These are phyloP conservation scores for Cossypha caffra DNA, from an alignment of 2,797 vertebrate genomes.

Conservation along the genomic window DNA sequence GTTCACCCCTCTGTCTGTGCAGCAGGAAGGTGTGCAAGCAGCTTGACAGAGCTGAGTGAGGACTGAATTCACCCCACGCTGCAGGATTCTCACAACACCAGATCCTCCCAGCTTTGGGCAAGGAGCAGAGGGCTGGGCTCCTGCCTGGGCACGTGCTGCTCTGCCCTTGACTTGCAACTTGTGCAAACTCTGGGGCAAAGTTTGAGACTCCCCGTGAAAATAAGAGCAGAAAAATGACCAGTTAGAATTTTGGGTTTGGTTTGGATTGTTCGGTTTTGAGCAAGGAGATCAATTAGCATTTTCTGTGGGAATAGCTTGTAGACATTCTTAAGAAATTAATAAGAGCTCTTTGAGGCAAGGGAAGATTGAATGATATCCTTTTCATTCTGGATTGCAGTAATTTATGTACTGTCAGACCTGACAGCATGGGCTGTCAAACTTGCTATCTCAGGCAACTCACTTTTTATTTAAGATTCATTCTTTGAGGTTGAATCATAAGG, in stretches of 20 bases:
- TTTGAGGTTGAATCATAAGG: not conserved
- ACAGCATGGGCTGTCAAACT: conserved; percentile 16
- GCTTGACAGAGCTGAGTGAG: not conserved
- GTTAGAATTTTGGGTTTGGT: not conserved
- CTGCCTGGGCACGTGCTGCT: not conserved
- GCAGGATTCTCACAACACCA: not conserved
- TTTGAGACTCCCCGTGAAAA: not conserved
- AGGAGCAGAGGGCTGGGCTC: not conserved
- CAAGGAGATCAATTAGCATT: not conserved
- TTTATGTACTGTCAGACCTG: conserved; percentile 17
- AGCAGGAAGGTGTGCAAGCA: not conserved
- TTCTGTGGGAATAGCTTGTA: not conserved
- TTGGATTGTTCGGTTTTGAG: not conserved
- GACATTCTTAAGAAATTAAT: not conserved
- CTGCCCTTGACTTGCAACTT: not conserved
- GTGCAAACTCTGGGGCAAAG: not conserved
- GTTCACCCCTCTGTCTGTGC: not conserved
- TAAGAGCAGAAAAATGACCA: not conserved
- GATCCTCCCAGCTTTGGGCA: not conserved
- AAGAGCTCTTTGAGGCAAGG: not conserved
- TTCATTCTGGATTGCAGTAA: conserved; percentile 44
- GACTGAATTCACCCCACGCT: not conserved
- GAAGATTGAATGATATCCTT: conserved; percentile 12
- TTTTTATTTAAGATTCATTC: conserved; percentile 38
- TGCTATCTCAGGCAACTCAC: conserved; percentile 1